phyloP scores from a whole-genome alignment of 2,113 vertebrate species.

The Chrysemys picta region DNA sequence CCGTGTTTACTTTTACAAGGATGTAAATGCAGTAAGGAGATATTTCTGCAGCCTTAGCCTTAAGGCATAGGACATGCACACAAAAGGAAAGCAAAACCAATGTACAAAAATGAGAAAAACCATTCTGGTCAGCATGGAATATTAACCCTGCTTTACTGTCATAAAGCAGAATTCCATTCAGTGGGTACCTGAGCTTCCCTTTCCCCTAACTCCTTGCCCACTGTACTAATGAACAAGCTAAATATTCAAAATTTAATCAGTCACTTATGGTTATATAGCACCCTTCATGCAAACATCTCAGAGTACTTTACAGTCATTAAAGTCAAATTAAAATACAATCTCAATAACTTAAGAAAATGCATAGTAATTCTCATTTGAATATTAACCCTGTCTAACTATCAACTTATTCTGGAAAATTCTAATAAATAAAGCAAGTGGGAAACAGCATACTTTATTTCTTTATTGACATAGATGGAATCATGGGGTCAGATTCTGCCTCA shows the following conservation, averaged over 20 bases:
- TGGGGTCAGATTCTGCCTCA: background rate
- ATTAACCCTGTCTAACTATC: constrained; percentile 12
- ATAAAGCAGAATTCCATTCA: background rate
- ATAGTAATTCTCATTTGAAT: constrained; percentile 47
- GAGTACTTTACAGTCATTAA: constrained; percentile 43
- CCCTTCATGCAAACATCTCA: constrained; percentile 17
- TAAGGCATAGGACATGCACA: background rate
- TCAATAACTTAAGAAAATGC: constrained; percentile 41
- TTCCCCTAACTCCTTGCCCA: background rate
- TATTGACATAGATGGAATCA: background rate
- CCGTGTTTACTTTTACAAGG: background rate
- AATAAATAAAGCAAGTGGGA: background rate
- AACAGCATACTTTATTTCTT: background rate
- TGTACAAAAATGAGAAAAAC: background rate
- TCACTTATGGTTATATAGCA: constrained; percentile 10
- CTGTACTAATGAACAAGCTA: background rate
- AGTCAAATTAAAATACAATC: constrained; percentile 56
- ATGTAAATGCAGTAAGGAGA: background rate
- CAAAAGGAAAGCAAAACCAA: background rate
- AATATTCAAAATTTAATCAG: constrained; percentile 30
- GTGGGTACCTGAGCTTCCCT: background rate
- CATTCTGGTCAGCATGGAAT: background rate
- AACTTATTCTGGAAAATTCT: constrained; percentile 18
- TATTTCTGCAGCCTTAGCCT: background rate
- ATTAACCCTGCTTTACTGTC: background rate